A percentile compares a stretch with the other conserved stretches of the same genome.
phyloP scores from a whole-genome alignment of 1,140 invertebrate species.

The Subanguina moxae region DNA sequence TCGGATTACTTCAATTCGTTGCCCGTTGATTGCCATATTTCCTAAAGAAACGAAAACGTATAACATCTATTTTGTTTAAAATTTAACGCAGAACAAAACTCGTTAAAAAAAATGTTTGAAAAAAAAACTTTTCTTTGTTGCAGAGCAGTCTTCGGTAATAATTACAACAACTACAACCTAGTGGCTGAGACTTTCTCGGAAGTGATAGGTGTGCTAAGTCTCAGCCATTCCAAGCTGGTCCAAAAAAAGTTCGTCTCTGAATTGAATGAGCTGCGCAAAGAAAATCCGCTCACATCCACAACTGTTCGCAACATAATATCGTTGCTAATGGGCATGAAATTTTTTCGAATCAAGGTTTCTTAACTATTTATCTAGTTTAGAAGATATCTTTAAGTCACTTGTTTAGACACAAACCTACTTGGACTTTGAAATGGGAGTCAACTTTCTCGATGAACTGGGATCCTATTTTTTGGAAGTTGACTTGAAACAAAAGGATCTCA shows the following conservation, averaged over 20 bases:
- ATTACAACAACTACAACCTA: conserved; percentile 88
- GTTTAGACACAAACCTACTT: conserved; percentile 95
- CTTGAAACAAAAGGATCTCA: conserved; percentile 90
- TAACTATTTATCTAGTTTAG: not conserved
- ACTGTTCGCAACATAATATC: conserved; percentile 93
- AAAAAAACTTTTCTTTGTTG: conserved; percentile 49
- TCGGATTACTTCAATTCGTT: no score
- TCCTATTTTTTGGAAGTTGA: conserved; percentile 91
- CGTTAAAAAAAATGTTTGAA: not conserved
- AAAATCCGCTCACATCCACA: conserved; percentile 76
- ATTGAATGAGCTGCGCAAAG: conserved; percentile 78
- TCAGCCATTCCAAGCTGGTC: conserved; percentile 64
- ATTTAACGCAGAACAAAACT: not conserved
- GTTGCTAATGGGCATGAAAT: conserved; percentile 98
- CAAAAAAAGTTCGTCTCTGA: conserved; percentile 83
- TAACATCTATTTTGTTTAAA: no score
- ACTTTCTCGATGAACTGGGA: conserved; percentile 96
- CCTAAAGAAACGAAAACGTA: no score
- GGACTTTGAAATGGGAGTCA: conserved; percentile 96
- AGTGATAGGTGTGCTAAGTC: conserved; percentile 93
- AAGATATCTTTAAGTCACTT: not conserved
- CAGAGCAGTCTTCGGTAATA: conserved; percentile 81
- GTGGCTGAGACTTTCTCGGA: conserved; percentile 96
- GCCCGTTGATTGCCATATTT: no score
- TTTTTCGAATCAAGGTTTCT: conserved; percentile 80